Percentiles rank a stretch among this genome's conserved stretches.
phyloP scores from a whole-genome alignment of 1,140 invertebrate species.

The Eubasilissa regina region DNA sequence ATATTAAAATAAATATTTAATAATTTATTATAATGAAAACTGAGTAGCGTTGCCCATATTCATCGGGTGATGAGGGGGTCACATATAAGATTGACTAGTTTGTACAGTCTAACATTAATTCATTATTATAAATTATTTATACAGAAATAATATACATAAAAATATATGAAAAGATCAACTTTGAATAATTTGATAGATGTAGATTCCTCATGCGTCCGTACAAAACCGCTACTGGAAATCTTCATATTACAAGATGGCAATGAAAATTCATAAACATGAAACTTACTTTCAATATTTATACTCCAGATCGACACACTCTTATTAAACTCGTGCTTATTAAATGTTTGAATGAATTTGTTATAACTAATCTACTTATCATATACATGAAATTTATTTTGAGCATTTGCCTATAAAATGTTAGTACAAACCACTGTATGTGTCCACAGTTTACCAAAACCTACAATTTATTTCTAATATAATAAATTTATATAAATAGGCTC shows the following conservation, averaged over 20 bases:
- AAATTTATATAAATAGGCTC: constrained; percentile 41
- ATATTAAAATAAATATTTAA: too few species aligned
- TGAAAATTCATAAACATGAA: constrained; percentile 33
- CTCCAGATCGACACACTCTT: constrained; percentile 21
- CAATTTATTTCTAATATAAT: constrained; percentile 41
- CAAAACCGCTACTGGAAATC: constrained; percentile 29
- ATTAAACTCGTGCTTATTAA: constrained; percentile 23
- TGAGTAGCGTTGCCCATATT: too few species aligned
- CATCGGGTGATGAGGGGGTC: neutral
- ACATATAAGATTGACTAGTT: constrained; percentile 51
- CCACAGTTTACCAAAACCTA: constrained; percentile 42
- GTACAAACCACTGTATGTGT: constrained; percentile 47
- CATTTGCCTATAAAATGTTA: constrained; percentile 53
- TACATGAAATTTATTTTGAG: constrained; percentile 51
- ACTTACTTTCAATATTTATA: constrained; percentile 13
- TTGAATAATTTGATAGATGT: constrained; percentile 40
- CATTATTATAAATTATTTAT: constrained; percentile 37
- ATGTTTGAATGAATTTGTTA: constrained; percentile 44
- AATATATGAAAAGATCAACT: constrained; percentile 45
- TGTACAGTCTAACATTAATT: constrained; percentile 51
- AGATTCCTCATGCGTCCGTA: neutral
- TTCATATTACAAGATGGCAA: constrained; percentile 41
- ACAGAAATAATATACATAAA: constrained; percentile 47
- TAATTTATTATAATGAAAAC: too few species aligned
- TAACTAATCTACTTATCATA: constrained; percentile 48